A percentile compares a stretch with the other conserved stretches of the same genome.
Evolutionary conservation across 2,113 vertebrate species (phyloP).

Genomic region (Muntiacus muntjak): DNA sequence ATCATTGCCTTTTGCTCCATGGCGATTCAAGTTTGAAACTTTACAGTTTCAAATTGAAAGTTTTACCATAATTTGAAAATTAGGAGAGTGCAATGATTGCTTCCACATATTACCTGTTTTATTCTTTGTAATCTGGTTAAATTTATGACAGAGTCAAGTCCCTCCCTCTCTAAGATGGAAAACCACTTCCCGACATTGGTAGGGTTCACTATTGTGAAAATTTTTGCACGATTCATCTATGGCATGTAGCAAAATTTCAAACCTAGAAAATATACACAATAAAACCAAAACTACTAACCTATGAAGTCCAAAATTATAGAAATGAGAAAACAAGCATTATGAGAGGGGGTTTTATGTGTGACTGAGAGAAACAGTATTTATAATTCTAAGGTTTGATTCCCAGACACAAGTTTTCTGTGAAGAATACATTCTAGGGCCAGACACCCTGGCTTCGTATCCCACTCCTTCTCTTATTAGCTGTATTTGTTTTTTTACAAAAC

Average conservation of each 20-base stretch:
- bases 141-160: neutral
- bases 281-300: neutral
- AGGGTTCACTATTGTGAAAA: neutral
- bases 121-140: neutral
- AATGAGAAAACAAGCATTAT: neutral
- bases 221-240: neutral
- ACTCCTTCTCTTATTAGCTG: neutral
- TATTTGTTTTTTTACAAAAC: neutral
- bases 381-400: neutral
- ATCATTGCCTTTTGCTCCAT: neutral
- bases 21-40: neutral
- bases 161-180: neutral
- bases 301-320: neutral
- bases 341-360: neutral
- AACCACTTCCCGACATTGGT: neutral
- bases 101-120: neutral
- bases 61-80: neutral
- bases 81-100: rapidly evolving
- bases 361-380: neutral
- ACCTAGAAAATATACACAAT: neutral
- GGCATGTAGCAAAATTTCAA: neutral
- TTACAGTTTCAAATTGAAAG: neutral
- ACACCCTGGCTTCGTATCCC: neutral
- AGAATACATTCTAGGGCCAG: neutral
- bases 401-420: neutral